Evolutionary conservation across 2,113 vertebrate species (phyloP).

Genomic region (Elachura formosa): DNA sequence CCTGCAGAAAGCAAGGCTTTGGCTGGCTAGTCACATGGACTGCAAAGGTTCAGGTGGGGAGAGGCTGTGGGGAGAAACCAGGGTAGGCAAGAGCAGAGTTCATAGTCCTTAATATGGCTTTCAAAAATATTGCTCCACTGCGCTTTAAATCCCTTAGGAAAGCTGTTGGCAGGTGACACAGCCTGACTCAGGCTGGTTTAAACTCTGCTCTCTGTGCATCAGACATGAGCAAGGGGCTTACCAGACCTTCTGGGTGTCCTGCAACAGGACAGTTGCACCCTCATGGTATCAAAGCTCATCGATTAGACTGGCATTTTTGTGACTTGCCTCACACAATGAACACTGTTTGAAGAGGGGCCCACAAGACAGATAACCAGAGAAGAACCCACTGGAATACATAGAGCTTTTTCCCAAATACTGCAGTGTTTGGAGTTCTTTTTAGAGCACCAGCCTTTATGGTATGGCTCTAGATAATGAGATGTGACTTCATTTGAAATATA

Average conservation of each 20-base stretch:
- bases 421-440: neutral
- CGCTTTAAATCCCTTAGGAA: neutral
- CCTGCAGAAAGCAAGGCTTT: neutral
- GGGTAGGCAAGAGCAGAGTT: neutral
- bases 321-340: neutral
- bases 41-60: neutral
- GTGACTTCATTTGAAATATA: neutral
- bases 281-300: neutral
- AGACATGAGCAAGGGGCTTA: neutral
- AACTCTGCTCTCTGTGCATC: neutral
- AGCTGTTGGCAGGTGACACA: neutral
- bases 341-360: neutral
- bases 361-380: neutral
- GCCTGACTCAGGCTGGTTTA: neutral
- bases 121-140: neutral
- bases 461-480: neutral
- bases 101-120: neutral
- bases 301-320: fast-evolving
- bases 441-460: neutral
- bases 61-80: neutral
- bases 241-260: neutral
- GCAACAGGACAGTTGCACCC: neutral
- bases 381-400: neutral
- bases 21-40: neutral
- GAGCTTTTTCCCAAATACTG: neutral